Evolutionary conservation across 2,113 vertebrate species (phyloP).

Genomic region (Pampusana beccarii): DNA sequence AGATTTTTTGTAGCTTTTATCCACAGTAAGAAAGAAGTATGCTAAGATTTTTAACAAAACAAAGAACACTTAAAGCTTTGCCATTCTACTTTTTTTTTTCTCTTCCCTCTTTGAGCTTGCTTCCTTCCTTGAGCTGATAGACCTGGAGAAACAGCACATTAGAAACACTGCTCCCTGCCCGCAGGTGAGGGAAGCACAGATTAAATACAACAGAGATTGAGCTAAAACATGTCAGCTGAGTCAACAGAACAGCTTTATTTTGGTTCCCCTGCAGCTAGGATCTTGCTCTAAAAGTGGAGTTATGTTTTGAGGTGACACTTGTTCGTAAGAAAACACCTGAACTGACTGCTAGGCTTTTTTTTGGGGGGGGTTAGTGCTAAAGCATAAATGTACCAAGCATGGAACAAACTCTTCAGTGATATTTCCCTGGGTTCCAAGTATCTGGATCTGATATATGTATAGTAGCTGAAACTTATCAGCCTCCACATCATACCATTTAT

Average conservation of each 20-base stretch:
- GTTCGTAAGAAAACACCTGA: not conserved
- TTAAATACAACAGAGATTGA: not conserved
- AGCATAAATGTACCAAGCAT: not conserved
- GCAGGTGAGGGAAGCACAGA: not conserved
- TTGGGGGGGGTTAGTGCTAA: not conserved
- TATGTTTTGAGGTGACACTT: not conserved
- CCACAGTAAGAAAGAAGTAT: not conserved
- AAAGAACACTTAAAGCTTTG: not conserved
- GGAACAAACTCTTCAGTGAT: not conserved
- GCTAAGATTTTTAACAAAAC: not conserved
- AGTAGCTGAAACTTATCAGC: not conserved
- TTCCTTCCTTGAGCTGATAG: not conserved
- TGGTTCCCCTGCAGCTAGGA: not conserved
- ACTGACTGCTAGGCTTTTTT: not conserved
- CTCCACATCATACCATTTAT: rapidly evolving
- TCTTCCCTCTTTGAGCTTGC: not conserved
- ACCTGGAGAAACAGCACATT: not conserved
- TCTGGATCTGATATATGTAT: not conserved
- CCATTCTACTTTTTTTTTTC: not conserved
- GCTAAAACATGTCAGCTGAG: not conserved
- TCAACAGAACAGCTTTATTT: not conserved
- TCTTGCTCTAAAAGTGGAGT: not conserved
- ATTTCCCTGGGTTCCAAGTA: not conserved
- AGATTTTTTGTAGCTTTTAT: not conserved
- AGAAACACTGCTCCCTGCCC: rapidly evolving